Conservation (phyloP, 2,888 invertebrate species). For the Uloborus plumipes region DNA sequence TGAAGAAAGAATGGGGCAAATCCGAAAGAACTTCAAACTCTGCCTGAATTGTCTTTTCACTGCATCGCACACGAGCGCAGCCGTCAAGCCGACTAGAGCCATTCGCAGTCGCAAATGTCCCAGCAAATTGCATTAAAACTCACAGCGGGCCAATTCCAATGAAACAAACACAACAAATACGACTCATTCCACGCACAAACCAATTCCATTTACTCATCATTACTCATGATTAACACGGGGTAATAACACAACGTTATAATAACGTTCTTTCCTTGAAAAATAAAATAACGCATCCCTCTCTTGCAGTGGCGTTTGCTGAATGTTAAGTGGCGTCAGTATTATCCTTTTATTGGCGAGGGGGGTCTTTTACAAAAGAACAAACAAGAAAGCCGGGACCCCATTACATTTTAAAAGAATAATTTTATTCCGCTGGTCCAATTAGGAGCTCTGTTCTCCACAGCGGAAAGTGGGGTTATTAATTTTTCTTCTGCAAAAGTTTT, state of each 20-base stretch:
- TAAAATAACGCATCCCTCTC: constrained; percentile 6
- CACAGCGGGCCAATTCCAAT: constrained; percentile 49
- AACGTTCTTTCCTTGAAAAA: constrained; percentile 15
- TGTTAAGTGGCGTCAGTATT: constrained; percentile 54
- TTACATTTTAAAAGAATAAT: constrained; percentile 63
- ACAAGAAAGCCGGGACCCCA: constrained; percentile 43
- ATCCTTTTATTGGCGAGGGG: constrained; percentile 44
- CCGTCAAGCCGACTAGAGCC: not conserved
- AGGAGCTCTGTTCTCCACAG: constrained; percentile 23
- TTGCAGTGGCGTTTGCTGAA: constrained; percentile 37
- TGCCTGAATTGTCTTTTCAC: too few species aligned
- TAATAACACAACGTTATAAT: constrained; percentile 38
- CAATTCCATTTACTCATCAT: constrained; percentile 53
- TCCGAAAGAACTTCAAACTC: too few species aligned
- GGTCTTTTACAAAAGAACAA: constrained; percentile 48
- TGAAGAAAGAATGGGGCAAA: not conserved
- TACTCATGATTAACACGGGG: constrained; percentile 59
- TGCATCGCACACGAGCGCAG: too few species aligned
- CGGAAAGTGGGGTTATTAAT: constrained; percentile 55
- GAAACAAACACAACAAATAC: constrained; percentile 37
- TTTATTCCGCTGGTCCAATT: constrained; percentile 42
- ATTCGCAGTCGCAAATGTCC: constrained; percentile 12
- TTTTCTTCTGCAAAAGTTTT: constrained; percentile 41
- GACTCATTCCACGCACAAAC: constrained; percentile 8
- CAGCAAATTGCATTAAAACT: constrained; percentile 12